Base-by-base conservation (phyloP, 2,113 vertebrate species). In the Carlito syrichta region DNA sequence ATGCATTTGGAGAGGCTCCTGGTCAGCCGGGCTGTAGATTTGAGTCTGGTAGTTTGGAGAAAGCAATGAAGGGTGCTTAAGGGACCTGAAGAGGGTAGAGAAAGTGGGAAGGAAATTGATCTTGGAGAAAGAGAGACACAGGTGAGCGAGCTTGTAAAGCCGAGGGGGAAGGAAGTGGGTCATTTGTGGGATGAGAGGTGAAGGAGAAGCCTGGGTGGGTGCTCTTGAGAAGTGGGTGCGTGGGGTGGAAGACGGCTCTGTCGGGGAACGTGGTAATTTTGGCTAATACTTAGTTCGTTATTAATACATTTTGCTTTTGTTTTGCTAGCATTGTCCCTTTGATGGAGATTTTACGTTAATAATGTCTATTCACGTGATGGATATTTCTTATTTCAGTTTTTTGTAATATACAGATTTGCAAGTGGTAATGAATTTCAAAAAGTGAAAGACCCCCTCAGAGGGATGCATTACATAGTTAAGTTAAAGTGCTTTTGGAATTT, bases 401-500 rank as follows among this genome's bases (percentile, higher is more conserved):
- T 91, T 94, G 52, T 78, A 74, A 86, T 85, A 43, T 60, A 96
- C 32, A 91, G 40, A 94, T 97, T 97, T 92, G 62, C 84, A 87
- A 96, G 48, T 94, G 77, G 76, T 71, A 77, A 82, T 89, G 86
- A 79, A 95, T 97, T 96, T 92, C 68, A 66, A 54, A 88, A 95
- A 90, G 56, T 84, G 93, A 68, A 82, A 86, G 83, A 11, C 63
- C 66, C 81, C 32, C 93, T 68, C 86, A 74, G 71, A 78, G 83
- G 60, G 32, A 83, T 86, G 45, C 92, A 85, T 87, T 96, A 84
- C 94, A 89, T 84, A 83, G 79, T 89, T 95, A 95, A 98, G 87
- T 98, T 98, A 97, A 97, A 98, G 97, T 62, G 96, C 95, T 95
- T 98, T 98, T 96, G 97, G 98, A 97, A 98, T 92, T 95, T 66